Conservation (phyloP, 1,140 invertebrate genomes). For the Papilio aristodemus region DNA sequence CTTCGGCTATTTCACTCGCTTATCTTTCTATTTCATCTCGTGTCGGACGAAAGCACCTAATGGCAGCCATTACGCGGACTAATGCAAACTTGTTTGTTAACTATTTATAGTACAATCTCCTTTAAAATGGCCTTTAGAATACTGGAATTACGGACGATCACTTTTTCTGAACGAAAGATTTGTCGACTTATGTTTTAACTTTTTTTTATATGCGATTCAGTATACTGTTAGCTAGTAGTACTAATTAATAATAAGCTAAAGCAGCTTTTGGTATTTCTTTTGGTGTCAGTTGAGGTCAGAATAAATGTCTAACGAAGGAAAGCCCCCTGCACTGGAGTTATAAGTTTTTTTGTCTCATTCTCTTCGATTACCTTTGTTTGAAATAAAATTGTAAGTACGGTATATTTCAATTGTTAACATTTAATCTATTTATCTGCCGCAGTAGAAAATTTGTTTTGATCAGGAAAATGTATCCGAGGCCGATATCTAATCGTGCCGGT, state of each 20-base stretch:
- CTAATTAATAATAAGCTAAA: too few species aligned
- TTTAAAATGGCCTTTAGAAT: constrained; percentile 43
- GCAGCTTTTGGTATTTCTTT: too few species aligned
- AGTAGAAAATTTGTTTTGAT: constrained; percentile 32
- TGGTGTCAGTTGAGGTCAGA: too few species aligned
- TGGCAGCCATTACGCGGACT: constrained; percentile 63
- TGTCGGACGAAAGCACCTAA: constrained; percentile 60
- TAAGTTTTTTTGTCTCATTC: neutral
- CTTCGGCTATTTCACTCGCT: constrained; percentile 35
- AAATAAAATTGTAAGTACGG: neutral
- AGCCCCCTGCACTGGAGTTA: too few species aligned
- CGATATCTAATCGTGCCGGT: constrained; percentile 29
- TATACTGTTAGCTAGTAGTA: too few species aligned
- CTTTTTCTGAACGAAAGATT: constrained; percentile 5
- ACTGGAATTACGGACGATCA: neutral
- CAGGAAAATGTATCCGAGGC: constrained; percentile 27
- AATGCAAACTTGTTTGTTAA: constrained; percentile 66
- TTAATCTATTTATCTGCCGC: constrained; percentile 23
- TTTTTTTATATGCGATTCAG: too few species aligned
- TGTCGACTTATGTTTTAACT: neutral
- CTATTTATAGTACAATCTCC: constrained; percentile 53
- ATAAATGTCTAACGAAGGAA: too few species aligned
- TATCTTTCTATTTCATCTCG: constrained; percentile 58
- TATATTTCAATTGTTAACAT: neutral
- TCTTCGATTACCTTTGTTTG: neutral